Evolutionary conservation across 2,888 invertebrate genomes (phyloP).

Genomic region (Ditula angustiorana): DNA sequence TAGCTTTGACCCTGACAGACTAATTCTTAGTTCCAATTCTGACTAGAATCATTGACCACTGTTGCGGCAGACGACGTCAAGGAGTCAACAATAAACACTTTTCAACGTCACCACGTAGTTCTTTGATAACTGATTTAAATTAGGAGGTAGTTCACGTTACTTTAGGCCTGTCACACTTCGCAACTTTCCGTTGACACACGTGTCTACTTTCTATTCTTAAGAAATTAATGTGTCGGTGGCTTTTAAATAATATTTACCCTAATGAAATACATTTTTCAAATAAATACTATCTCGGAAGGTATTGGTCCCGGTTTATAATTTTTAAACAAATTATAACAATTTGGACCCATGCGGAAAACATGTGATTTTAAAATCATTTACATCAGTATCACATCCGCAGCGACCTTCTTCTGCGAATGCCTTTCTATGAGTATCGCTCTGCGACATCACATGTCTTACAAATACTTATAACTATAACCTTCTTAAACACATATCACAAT

Average conservation of each 20-base stretch:
- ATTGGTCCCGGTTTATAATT: slow-evolving; percentile 86
- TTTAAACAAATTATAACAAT: slow-evolving; percentile 86
- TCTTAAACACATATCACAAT: slow-evolving; percentile 85
- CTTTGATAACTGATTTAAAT: slow-evolving; percentile 77
- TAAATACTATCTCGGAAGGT: slow-evolving; percentile 86
- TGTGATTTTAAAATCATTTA: slow-evolving; percentile 72
- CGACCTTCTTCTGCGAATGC: slow-evolving; percentile 65
- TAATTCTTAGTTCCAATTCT: slow-evolving; percentile 77
- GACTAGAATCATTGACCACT: slow-evolving; percentile 77
- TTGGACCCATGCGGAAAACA: slow-evolving; percentile 83
- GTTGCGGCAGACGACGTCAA: slow-evolving; percentile 52
- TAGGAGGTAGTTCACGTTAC: slow-evolving; percentile 80
- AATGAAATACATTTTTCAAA: slow-evolving; percentile 84
- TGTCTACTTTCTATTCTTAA: slow-evolving; percentile 85
- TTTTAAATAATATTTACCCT: slow-evolving; percentile 83
- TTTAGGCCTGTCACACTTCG: slow-evolving; percentile 69
- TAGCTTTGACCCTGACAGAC: slow-evolving; percentile 39
- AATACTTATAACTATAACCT: slow-evolving; percentile 74
- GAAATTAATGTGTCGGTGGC: slow-evolving; percentile 86
- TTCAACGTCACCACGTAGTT: slow-evolving; percentile 67
- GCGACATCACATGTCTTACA: slow-evolving; percentile 75
- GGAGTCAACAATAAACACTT: slow-evolving; percentile 62
- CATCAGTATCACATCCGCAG: slow-evolving; percentile 70
- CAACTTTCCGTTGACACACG: slow-evolving; percentile 80
- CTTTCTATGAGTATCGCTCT: slow-evolving; percentile 79